Evolutionary conservation across 2,113 vertebrate species (phyloP).

Genomic region (Maccullochella peelii): DNA sequence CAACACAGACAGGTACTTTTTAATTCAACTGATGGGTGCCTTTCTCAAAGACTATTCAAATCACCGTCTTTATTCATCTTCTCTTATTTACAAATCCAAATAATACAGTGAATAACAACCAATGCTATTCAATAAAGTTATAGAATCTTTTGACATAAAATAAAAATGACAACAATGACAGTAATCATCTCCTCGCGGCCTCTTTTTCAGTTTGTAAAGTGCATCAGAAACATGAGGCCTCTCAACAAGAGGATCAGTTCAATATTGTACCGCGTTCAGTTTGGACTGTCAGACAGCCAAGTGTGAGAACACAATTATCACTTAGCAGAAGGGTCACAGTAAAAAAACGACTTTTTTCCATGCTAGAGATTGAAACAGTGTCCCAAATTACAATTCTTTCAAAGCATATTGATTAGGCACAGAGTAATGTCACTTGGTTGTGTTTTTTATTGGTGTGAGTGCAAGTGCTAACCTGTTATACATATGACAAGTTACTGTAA

Average conservation of each 20-base stretch:
- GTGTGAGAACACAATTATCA: constrained; percentile 39
- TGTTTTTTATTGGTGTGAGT: constrained; percentile 1
- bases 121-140: constrained; percentile 78
- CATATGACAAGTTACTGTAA: constrained; percentile 8
- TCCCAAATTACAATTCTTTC: constrained; percentile 8
- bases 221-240: constrained; percentile 75
- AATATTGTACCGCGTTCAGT: constrained; percentile 61
- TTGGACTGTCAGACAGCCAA: constrained; percentile 25
- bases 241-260: constrained; percentile 52
- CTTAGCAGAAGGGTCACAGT: constrained; percentile 43
- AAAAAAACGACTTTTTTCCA: background rate
- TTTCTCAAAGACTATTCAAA: constrained; percentile 33
- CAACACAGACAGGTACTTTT: background rate
- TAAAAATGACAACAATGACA: constrained; percentile 55
- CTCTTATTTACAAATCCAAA: constrained; percentile 79
- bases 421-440: constrained; percentile 6
- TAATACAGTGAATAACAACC: constrained; percentile 71
- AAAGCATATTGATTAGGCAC: constrained; percentile 30
- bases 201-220: constrained; percentile 83
- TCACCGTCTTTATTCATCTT: constrained; percentile 74
- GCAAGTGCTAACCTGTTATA: constrained; percentile 29
- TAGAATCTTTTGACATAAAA: constrained; percentile 72
- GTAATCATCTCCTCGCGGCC: constrained; percentile 51
- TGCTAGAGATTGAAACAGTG: constrained; percentile 20
- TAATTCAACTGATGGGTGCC: background rate